A percentile compares a stretch with the other conserved stretches of the same genome.
phyloP scores from a whole-genome alignment of 2,888 invertebrate genomes.

The Aporophyla lueneburgensis region DNA sequence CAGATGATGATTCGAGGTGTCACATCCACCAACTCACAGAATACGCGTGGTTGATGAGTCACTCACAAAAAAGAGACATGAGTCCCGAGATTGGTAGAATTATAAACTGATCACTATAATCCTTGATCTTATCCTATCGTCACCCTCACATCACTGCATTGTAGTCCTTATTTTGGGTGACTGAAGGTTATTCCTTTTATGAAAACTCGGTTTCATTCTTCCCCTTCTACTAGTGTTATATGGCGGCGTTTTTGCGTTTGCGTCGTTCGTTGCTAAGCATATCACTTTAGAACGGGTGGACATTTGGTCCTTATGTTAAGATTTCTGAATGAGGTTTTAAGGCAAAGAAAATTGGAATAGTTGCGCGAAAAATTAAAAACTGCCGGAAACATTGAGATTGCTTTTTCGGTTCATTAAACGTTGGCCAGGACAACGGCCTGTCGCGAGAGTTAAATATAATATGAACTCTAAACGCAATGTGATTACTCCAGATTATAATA shows the following conservation, averaged over 20 bases:
- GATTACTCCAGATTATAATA: neutral
- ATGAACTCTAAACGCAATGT: neutral
- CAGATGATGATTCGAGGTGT: no score
- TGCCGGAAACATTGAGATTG: neutral
- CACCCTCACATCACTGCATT: neutral
- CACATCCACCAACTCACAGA: neutral
- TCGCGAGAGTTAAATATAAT: neutral
- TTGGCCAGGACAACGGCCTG: no score
- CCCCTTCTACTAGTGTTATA: neutral
- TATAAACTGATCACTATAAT: neutral
- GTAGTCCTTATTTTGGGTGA: neutral
- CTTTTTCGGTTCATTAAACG: neutral
- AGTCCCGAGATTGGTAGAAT: neutral
- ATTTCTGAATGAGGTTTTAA: neutral
- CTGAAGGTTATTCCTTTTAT: neutral
- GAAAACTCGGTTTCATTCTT: neutral
- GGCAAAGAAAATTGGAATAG: neutral
- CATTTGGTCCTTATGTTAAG: neutral
- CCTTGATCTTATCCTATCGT: neutral
- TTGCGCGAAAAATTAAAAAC: neutral
- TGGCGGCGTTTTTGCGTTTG: neutral
- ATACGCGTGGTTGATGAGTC: neutral
- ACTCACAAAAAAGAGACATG: neutral
- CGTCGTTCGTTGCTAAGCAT: neutral
- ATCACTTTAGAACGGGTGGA: neutral